These are phyloP conservation scores for Pachycephala philippinensis DNA, from an alignment of 2,113 vertebrate genomes.

Conservation along the genomic window DNA sequence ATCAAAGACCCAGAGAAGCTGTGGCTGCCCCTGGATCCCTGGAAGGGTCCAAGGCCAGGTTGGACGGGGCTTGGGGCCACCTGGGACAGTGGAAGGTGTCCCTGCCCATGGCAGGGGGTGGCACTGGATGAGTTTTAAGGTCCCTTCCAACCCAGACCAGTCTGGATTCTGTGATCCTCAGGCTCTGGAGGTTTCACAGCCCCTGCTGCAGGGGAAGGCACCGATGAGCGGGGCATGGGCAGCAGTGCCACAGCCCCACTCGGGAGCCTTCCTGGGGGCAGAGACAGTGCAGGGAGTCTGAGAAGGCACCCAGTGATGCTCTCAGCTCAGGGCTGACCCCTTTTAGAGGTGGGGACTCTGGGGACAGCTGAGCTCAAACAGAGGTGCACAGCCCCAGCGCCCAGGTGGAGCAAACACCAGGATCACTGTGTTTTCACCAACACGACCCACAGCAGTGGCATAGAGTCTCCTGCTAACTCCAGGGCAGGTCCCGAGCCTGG, in stretches of 20 bases:
- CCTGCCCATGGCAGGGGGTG: background rate
- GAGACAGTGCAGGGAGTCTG: background rate
- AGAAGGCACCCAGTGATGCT: background rate
- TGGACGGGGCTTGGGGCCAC: background rate
- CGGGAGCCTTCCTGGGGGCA: rapidly evolving
- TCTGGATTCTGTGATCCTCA: background rate
- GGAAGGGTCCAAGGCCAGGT: rapidly evolving
- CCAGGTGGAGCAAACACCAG: rapidly evolving
- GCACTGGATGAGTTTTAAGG: background rate
- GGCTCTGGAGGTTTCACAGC: background rate
- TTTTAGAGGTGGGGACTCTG: background rate
- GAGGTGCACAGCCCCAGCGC: background rate
- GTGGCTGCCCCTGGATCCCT: background rate
- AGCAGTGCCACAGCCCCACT: background rate
- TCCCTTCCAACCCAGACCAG: background rate
- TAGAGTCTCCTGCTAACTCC: background rate
- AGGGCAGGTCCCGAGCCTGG: background rate
- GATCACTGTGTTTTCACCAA: background rate
- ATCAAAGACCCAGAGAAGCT: background rate
- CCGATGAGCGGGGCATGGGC: background rate
- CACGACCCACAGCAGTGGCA: background rate
- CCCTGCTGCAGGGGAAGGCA: background rate
- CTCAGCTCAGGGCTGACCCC: background rate
- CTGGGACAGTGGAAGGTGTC: background rate
- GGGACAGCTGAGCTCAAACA: background rate